Base-by-base conservation (phyloP, 2,888 invertebrate genomes). In the Leucozona laternaria region DNA sequence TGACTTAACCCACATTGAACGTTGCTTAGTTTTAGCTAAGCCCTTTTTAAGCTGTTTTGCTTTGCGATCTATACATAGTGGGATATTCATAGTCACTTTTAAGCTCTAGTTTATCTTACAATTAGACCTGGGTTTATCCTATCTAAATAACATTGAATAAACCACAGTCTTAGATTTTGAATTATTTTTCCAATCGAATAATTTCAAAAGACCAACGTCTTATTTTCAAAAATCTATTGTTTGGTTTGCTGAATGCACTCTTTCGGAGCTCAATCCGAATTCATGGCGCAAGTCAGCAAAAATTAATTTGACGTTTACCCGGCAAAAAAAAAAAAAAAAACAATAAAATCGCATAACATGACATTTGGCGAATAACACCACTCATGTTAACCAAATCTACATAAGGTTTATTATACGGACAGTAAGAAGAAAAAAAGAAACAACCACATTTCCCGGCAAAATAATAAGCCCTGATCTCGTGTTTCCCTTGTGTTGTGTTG, bases 261-360 rank as follows among this genome's bases (percentile, higher is more conserved):
- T 58, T 58, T 58, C 58, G 37, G 58, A 37, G 5, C 11, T 57
- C 2, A 57, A 11, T 58, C 58, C 58, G 58, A 37, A 58, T 20
- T 1, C 20, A 20, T 37, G 0, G 58, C 37, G 37, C 37, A 58
- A 20, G 58, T 20, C 20, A 22, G 13, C 10, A 2, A 22, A 58
- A 34, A 25, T 22, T 22, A 28, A 31, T n/a, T 22, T 60, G 60
- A 60, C 60, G 40, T 60, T 60, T 60, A 43, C 15, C 60, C 40
- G 22, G 60, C 22, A 60, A 22, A 31, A 20, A 1, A 1, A 25
- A 17, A 11, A 34, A 31, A 6, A 22, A 31, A 20, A 1, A 1
- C 15, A 17, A 11, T 17, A 31, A 6, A 57, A 34, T 57, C 6
- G 13, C 34, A 22, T 8, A 15, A 40, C 8, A n/a, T 40, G 60